These are phyloP conservation scores for Oasisia sp. DNA, from an alignment of 2,888 invertebrate genomes.

Conservation along the genomic window DNA sequence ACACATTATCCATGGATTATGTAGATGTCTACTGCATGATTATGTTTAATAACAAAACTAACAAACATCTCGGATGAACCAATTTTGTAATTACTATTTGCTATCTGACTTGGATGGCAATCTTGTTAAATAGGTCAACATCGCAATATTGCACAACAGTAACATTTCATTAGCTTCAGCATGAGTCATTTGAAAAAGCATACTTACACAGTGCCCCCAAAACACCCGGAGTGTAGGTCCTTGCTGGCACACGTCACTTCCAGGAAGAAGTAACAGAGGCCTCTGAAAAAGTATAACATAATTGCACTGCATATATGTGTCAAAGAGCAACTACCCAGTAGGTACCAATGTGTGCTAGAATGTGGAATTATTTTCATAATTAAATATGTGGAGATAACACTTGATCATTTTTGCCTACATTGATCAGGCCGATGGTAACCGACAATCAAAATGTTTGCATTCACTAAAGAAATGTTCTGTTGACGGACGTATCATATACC, in stretches of 20 bases:
- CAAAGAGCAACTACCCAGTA: background rate
- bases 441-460: background rate
- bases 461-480: background rate
- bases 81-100: no score
- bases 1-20: no score
- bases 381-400: background rate
- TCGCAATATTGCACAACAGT: background rate
- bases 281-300: conserved; percentile 67
- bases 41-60: no score
- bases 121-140: background rate
- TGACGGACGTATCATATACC: no score
- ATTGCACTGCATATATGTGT: background rate
- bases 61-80: no score
- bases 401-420: background rate
- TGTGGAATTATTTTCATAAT: background rate
- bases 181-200: background rate
- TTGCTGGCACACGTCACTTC: conserved; percentile 89
- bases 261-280: conserved; percentile 89
- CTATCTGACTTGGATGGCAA: no score
- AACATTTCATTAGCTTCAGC: conserved; percentile 14
- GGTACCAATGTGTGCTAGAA: background rate
- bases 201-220: conserved; percentile 90
- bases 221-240: conserved; percentile 96
- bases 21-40: no score
- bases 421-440: background rate